Conservation (phyloP, 2,797 vertebrate species). For the Menidia menidia region DNA sequence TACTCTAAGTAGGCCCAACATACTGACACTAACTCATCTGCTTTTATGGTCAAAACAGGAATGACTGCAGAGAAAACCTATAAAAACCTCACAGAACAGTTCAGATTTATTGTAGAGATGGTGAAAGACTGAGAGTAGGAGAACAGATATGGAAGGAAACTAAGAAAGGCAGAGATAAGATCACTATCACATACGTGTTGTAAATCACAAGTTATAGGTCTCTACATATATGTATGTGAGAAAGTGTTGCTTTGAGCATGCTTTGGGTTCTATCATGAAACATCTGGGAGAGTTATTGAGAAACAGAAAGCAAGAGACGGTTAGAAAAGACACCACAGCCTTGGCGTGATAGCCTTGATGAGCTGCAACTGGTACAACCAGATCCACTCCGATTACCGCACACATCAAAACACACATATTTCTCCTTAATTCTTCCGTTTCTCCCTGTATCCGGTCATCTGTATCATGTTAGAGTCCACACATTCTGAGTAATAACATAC, state of each 20-base stretch:
- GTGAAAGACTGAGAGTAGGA: constrained; percentile 20
- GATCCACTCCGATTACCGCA: constrained; percentile 17
- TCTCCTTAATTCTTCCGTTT: constrained; percentile 1
- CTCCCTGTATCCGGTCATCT: constrained; percentile 9
- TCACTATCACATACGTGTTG: constrained; percentile 39
- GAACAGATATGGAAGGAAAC: constrained; percentile 14
- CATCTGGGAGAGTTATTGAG: constrained; percentile 44
- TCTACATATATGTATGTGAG: constrained; percentile 11
- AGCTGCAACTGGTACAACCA: constrained; percentile 37
- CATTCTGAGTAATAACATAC: constrained; percentile 13
- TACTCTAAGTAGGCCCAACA: constrained; percentile 27
- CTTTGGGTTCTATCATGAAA: constrained; percentile 44
- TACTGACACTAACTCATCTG: constrained; percentile 64
- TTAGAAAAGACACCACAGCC: constrained; percentile 29
- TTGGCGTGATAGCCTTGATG: constrained; percentile 34
- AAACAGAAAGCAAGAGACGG: constrained; percentile 30
- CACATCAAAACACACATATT: constrained; percentile 13
- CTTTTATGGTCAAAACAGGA: constrained; percentile 61
- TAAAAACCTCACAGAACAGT: constrained; percentile 57
- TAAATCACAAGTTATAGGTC: constrained; percentile 54
- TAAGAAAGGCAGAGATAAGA: constrained; percentile 59
- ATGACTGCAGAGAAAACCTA: constrained; percentile 53
- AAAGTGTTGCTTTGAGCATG: constrained; percentile 21
- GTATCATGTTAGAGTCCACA: constrained; percentile 32
- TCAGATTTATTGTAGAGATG: constrained; percentile 60